These are phyloP conservation scores for Datnioides undecimradiatus DNA, from an alignment of 2,113 vertebrate genomes.

Conservation along the genomic window DNA sequence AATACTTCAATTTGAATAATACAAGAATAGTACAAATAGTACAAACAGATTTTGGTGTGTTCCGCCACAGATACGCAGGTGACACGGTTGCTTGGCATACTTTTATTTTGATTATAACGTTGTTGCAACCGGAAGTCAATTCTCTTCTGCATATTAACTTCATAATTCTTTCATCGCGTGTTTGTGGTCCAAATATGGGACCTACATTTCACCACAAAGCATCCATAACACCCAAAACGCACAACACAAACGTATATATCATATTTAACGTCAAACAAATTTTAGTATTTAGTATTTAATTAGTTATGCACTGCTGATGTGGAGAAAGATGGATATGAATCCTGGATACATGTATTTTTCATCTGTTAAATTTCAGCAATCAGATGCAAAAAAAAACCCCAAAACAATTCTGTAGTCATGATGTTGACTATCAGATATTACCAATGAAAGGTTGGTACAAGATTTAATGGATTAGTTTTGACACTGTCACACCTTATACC, in stretches of 20 bases:
- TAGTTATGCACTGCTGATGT: background rate
- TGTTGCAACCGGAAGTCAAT: background rate
- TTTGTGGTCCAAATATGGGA: background rate
- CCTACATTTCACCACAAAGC: conserved; percentile 49
- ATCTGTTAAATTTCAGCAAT: too few species aligned
- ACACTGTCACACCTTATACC: too few species aligned
- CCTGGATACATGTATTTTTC: too few species aligned
- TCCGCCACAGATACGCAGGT: background rate
- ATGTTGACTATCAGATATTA: background rate
- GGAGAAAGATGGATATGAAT: background rate
- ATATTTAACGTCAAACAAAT: too few species aligned
- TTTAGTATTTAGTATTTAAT: too few species aligned
- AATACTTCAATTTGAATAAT: too few species aligned
- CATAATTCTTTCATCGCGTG: background rate
- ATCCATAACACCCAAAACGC: background rate
- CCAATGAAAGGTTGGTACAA: background rate
- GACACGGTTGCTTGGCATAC: background rate
- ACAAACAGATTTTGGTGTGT: background rate
- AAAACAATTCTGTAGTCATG: too few species aligned
- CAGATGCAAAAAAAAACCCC: too few species aligned
- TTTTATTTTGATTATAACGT: conserved; percentile 6
- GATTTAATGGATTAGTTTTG: too few species aligned
- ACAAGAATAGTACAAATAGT: too few species aligned
- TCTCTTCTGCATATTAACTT: background rate
- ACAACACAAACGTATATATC: background rate